phyloP scores from a whole-genome alignment of 2,797 vertebrate species.

The Characodon lateralis region DNA sequence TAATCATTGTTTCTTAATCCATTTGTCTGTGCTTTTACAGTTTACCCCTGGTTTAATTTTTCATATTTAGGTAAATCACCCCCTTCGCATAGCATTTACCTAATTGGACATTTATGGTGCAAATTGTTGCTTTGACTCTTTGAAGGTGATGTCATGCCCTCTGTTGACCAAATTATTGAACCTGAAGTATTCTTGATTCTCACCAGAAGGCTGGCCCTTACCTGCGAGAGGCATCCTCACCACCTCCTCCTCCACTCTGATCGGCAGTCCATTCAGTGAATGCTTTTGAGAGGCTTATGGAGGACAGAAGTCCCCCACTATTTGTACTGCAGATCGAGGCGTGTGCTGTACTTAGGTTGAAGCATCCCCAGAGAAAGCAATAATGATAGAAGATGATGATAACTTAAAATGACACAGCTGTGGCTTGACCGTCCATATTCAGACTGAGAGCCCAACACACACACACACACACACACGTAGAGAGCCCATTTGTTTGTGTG shows the following conservation, averaged over 20 bases:
- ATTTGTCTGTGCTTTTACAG: neutral
- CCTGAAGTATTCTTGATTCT: slow-evolving; percentile 15
- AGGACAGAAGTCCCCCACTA: slow-evolving; percentile 45
- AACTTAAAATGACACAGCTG: slow-evolving; percentile 76
- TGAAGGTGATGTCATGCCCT: slow-evolving; percentile 24
- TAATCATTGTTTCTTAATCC: neutral
- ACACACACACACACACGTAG: slow-evolving; percentile 41
- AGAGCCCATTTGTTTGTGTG: slow-evolving; percentile 71
- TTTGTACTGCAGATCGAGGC: slow-evolving; percentile 57
- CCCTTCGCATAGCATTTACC: slow-evolving; percentile 17
- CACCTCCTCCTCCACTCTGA: slow-evolving; percentile 8
- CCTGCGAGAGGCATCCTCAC: slow-evolving; percentile 21
- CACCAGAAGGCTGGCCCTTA: slow-evolving; percentile 8
- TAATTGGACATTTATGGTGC: slow-evolving; percentile 23
- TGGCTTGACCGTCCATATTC: slow-evolving; percentile 60
- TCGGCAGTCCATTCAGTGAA: slow-evolving; percentile 34
- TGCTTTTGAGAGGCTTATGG: slow-evolving; percentile 46
- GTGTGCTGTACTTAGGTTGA: slow-evolving; percentile 62
- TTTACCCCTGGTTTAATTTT: neutral
- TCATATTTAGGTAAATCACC: slow-evolving; percentile 16
- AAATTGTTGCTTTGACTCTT: slow-evolving; percentile 30
- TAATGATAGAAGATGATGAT: slow-evolving; percentile 79
- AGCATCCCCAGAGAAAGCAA: slow-evolving; percentile 69
- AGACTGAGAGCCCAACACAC: slow-evolving; percentile 33
- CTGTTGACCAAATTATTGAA: slow-evolving; percentile 34